Base-by-base conservation (phyloP, 1,140 invertebrate genomes). In the Acromyrmex charruanus region DNA sequence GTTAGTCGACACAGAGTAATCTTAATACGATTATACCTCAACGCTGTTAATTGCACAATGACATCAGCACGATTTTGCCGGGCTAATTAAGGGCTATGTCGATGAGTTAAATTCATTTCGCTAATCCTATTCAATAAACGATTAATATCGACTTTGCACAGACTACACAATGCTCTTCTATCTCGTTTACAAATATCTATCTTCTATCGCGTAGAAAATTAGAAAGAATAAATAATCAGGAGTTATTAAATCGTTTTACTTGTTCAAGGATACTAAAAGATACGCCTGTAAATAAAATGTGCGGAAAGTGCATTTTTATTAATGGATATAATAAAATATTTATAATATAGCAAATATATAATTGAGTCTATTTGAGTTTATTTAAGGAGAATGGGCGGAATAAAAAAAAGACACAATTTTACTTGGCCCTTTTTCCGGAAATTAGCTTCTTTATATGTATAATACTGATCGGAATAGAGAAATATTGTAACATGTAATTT, bases 41-140 rank as follows among this genome's bases (percentile, higher is more conserved):
- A 51, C 63, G 25, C 28, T 59, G 65, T 65, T 90, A 86, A 90
- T 90, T 82, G 77, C 44, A 88, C 86, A 81, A 90, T 80, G 69
- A 66, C 77, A 74, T 63, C 59, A 21, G n/a, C 6, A 51, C 21
- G 63, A 86, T 90, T 90, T 88, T 80, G 77, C n/a, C 77, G 28
- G 66, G 21, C 44, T 74, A 89, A 89, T 89, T 89, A 85, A 87
- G 31, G 72, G 51, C 49, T 44, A 59, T 28, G 81, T 31, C 63
- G 61, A 72, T 65, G 59, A 77, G 21, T 51, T 75, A 51, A 87
- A 82, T 90, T 79, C 58, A 39, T 85, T 89, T 69, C 66, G 66
- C 72, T 88, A 88, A 90, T 88, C 86, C 63, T 65, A 88, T 90
- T 68, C 75, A 49, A 71, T 86, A 44, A 39, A 55, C 51, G 58